Evolutionary conservation across 2,888 invertebrate species (phyloP), one percentile per base, ranked within the genome.

Genomic region (Colostygia pectinataria): DNA sequence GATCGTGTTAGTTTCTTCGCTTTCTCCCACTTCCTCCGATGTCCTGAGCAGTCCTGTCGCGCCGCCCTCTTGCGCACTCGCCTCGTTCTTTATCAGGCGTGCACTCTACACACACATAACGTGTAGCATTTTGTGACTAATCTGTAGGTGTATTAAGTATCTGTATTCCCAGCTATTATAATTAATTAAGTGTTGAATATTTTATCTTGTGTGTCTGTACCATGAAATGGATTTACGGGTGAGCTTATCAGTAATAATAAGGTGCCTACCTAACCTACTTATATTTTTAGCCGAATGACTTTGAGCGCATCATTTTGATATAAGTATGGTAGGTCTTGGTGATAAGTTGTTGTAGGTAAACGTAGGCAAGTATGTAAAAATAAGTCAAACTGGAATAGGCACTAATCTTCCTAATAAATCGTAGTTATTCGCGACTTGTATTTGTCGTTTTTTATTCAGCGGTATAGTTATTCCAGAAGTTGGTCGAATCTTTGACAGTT

Each of bases 211-310:
- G 71, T 78, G 76, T 55, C 50, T 66, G n/a, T 71, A 59, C 49
- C 49, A 80, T 81, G 74, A 72, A 57, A 84, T 85, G 83, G 78
- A 86, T 78, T 68, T 83, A 58, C 73, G 70, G 80, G 85, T 85
- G 59, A 83, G 84, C 36, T 45, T 46, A 45, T 57, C 43, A 27
- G n/a, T 9, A 25, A 14, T 14, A 31, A n/a, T n/a, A n/a, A n/a
- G n/a, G n/a, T n/a, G n/a, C n/a, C 31, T 13, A 12, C 28, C 18
- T 20, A n/a, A 34, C 23, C 12, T 31, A 20, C 9, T 8, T 24
- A 24, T 45, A 49, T 52, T 49, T 52, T 41, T 52, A 43, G 29
- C n/a, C 24, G 9, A 33, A 20, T 29, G 8, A 31, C 15, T 36
- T 34, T 32, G 14, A 41, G 31, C 33, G 32, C 25, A n/a, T 14